Evolutionary conservation across 2,113 vertebrate species (phyloP).

Genomic region (Cebus imitator): DNA sequence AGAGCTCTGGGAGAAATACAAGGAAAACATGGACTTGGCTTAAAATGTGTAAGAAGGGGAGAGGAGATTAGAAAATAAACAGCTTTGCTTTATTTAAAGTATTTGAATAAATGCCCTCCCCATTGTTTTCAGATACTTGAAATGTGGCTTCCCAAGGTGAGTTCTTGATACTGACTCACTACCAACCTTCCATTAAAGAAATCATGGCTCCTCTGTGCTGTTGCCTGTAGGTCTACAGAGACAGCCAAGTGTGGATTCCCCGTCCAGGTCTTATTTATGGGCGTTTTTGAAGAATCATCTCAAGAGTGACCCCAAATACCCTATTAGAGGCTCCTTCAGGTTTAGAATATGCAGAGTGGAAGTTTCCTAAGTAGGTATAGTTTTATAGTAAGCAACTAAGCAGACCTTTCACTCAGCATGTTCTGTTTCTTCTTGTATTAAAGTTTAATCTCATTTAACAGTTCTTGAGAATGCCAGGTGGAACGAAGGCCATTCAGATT

Average conservation of each 20-base stretch:
- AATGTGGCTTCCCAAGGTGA: background rate
- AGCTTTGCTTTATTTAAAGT: background rate
- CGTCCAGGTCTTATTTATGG: too few species aligned
- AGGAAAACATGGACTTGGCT: background rate
- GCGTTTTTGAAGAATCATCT: background rate
- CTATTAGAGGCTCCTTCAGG: too few species aligned
- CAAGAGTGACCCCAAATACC: background rate
- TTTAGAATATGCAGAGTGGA: too few species aligned
- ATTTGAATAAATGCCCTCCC: background rate
- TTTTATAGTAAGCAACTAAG: background rate
- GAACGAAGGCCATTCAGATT: background rate
- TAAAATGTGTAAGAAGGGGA: background rate
- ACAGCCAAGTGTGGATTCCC: fast-evolving
- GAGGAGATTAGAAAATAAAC: background rate
- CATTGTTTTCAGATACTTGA: background rate
- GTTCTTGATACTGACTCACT: background rate
- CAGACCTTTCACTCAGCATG: background rate
- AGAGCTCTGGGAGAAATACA: background rate
- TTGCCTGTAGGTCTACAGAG: fast-evolving
- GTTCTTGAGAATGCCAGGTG: background rate
- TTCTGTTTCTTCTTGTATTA: background rate
- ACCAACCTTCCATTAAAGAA: fast-evolving
- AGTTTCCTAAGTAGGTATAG: too few species aligned
- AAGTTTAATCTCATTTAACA: background rate
- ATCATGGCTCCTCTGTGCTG: fast-evolving